phyloP scores from a whole-genome alignment of 2,113 vertebrate species.

The Spermophilus dauricus region DNA sequence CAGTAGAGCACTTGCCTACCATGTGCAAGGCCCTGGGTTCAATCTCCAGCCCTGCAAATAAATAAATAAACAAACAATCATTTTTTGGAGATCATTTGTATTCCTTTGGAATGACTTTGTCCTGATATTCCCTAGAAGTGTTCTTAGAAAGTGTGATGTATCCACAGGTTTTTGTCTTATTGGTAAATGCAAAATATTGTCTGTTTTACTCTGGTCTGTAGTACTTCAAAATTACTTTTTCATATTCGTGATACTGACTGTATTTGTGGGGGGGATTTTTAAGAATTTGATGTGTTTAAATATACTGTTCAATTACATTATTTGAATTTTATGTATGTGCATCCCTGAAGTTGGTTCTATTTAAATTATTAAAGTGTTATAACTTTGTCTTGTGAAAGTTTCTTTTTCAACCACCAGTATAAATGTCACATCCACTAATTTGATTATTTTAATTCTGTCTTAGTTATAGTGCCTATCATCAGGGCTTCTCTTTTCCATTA shows the following conservation, averaged over 20 bases:
- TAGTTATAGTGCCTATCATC: background rate
- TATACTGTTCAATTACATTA: slow-evolving; percentile 62
- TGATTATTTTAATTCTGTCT: slow-evolving; percentile 28
- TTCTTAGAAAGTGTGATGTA: slow-evolving; percentile 28
- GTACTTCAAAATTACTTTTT: slow-evolving; percentile 74
- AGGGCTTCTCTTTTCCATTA: background rate
- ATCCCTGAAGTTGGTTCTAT: slow-evolving; percentile 67
- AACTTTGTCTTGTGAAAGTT: slow-evolving; percentile 69
- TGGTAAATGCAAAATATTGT: slow-evolving; percentile 41
- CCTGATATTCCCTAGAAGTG: background rate
- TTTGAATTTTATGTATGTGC: slow-evolving; percentile 38
- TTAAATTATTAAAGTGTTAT: slow-evolving; percentile 86
- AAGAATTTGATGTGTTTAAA: slow-evolving; percentile 70
- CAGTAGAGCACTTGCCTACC: no score
- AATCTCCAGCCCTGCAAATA: no score
- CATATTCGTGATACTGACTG: slow-evolving; percentile 71
- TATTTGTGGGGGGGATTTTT: slow-evolving; percentile 67
- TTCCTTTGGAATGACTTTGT: slow-evolving; percentile 29
- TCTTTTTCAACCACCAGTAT: slow-evolving; percentile 29
- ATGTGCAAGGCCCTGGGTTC: no score
- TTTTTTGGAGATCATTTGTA: slow-evolving; percentile 19
- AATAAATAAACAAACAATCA: no score
- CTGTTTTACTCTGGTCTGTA: slow-evolving; percentile 64
- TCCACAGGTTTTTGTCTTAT: background rate
- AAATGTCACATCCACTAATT: background rate